These are phyloP conservation scores for Drosophila algonquin DNA, from an alignment of 2,888 invertebrate species.

Conservation along the genomic window DNA sequence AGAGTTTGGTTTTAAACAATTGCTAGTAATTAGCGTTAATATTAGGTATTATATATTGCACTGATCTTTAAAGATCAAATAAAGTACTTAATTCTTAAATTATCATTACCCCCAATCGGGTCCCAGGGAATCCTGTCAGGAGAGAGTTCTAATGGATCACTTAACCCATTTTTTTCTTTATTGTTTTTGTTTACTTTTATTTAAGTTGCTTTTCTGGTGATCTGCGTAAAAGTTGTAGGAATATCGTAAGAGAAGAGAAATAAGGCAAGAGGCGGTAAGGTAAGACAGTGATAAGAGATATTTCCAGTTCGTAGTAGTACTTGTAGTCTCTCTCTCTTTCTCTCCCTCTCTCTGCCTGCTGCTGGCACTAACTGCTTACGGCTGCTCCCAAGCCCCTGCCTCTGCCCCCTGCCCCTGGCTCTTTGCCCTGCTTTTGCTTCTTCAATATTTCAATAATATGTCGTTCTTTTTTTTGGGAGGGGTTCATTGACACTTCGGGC, in stretches of 20 bases:
- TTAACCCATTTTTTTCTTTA: not conserved
- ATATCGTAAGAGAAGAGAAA: constrained; percentile 11
- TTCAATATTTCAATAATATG: constrained; percentile 60
- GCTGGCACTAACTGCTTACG: too few relatives aligned
- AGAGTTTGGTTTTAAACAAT: too few relatives aligned
- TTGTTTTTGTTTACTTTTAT: too few relatives aligned
- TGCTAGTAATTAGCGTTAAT: too few relatives aligned
- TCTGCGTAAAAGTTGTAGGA: constrained; percentile 36
- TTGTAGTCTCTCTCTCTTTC: not conserved
- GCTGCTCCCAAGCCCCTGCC: too few relatives aligned
- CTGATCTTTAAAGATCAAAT: too few relatives aligned
- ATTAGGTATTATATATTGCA: too few relatives aligned
- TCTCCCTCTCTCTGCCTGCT: not conserved
- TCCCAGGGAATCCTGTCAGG: too few relatives aligned
- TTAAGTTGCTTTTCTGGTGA: too few relatives aligned
- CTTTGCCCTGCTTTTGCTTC: constrained; percentile 19
- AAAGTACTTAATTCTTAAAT: too few relatives aligned
- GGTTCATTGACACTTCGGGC: constrained; percentile 67
- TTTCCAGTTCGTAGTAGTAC: constrained; percentile 31
- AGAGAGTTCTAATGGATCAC: too few relatives aligned
- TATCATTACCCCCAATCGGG: too few relatives aligned
- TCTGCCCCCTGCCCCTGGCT: not conserved
- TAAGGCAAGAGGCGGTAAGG: constrained; percentile 8
- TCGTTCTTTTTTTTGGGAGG: constrained; percentile 34
- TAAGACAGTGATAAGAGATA: constrained; percentile 51